Evolutionary conservation across 2,113 vertebrate species (phyloP), one percentile per base, ranked within the genome.

Genomic region (Tapirus terrestris): DNA sequence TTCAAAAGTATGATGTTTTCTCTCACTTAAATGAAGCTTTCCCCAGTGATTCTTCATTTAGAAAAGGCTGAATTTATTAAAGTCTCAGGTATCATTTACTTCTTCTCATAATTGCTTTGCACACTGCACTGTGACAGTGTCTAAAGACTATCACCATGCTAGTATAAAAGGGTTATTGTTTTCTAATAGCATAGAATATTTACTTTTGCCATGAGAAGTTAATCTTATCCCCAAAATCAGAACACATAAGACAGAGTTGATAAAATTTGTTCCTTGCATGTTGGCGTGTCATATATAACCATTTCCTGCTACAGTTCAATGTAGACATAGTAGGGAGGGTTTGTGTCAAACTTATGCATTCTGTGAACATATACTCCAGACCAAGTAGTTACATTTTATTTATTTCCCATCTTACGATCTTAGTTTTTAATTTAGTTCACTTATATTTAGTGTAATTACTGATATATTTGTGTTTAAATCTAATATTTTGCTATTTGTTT

Each of bases 371-470:
- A 36, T 20, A 67, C 27, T 36, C 18, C n/a, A 67, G 3, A 65
- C 2, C 4, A 27, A 79, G 23, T 73, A 58, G 4, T 51, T 85
- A 8, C 17, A 68, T 79, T 72, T 82, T 77, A 8, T 20, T 67
- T 63, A 72, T 53, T 63, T 5, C 23, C 7, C 51, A 23, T 60
- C 12, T 75, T 29, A 90, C 4, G 48, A 53, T 82, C 25, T 75
- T 58, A 0, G 0, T 85, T 63, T 93, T 63, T 75, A 80, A 81
- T 63, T 85, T 84, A 14, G 8, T 67, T 94, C 16, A 96, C 43
- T 92, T 92, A 45, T 76, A 89, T 89, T 95, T 76, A 92, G 48
- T 36, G 43, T 63, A 75, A 45, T 81, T 91, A 75, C 10, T 68
- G 60, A 80, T 85, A 51, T 45, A 13, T 75, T 84, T n/a, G 12